phyloP scores from a whole-genome alignment of 2,113 vertebrate genomes.

The Donacobius atricapilla region DNA sequence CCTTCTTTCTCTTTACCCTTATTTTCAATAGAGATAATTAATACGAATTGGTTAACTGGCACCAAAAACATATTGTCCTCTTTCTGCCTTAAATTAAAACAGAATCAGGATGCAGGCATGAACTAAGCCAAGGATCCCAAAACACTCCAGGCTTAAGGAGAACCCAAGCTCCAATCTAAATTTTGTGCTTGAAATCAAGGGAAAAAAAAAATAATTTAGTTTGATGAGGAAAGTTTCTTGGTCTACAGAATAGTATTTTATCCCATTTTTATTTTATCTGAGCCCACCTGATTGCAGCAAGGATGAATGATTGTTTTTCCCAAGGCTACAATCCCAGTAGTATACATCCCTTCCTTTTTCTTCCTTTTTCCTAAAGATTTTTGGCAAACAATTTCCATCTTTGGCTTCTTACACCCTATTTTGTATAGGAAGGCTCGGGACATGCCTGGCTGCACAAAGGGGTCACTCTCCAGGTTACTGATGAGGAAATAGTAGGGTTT shows the following conservation, averaged over 20 bases:
- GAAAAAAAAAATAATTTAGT: background rate
- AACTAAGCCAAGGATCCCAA: background rate
- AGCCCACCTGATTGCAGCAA: background rate
- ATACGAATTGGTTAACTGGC: background rate
- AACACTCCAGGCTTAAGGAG: background rate
- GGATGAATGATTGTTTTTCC: background rate
- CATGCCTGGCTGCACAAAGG: background rate
- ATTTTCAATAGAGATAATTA: background rate
- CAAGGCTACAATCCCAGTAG: background rate
- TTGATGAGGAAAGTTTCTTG: background rate
- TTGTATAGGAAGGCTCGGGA: background rate
- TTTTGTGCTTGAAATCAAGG: background rate
- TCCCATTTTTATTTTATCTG: background rate
- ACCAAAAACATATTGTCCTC: background rate
- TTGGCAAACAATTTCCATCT: background rate
- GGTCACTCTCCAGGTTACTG: constrained; percentile 31
- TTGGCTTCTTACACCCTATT: background rate
- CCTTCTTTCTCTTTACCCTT: background rate
- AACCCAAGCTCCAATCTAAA: background rate
- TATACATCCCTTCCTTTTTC: background rate
- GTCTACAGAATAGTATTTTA: background rate
- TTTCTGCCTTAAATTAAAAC: background rate
- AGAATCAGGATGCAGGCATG: background rate
- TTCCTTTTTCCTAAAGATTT: background rate
- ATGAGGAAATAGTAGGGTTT: constrained; percentile 45